Percentiles rank a stretch among this genome's conserved stretches.
Conservation (phyloP, 2,113 vertebrate species). For the Furnarius figulus region DNA sequence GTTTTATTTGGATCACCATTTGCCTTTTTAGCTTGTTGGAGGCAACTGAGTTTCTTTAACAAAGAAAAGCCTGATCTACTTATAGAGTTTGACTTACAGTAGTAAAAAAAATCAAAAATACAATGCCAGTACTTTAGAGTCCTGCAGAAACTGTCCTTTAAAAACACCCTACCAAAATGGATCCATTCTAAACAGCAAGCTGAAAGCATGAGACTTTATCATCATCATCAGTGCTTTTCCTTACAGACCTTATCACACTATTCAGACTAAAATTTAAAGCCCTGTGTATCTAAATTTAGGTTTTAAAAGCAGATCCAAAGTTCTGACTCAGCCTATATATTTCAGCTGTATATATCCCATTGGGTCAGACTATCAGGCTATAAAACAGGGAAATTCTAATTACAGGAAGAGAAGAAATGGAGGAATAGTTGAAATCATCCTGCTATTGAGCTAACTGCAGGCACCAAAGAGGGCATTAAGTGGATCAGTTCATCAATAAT, state of each 20-base stretch:
- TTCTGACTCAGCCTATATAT: background rate
- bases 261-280: background rate
- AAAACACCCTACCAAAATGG: background rate
- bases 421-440: background rate
- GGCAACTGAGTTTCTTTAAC: background rate
- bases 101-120: background rate
- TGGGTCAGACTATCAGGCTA: background rate
- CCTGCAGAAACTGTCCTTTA: background rate
- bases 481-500: conserved; percentile 47
- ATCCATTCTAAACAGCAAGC: background rate
- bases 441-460: background rate
- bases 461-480: background rate
- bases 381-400: background rate
- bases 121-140: background rate
- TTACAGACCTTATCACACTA: background rate
- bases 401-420: background rate
- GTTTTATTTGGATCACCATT: background rate
- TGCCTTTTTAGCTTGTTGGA: background rate
- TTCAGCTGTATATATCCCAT: background rate
- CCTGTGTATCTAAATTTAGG: background rate
- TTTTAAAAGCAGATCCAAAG: background rate
- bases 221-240: background rate
- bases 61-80: background rate
- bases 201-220: background rate
- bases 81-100: background rate